Conservation (phyloP, 2,888 invertebrate genomes). For the Balanococcus diminutus region DNA sequence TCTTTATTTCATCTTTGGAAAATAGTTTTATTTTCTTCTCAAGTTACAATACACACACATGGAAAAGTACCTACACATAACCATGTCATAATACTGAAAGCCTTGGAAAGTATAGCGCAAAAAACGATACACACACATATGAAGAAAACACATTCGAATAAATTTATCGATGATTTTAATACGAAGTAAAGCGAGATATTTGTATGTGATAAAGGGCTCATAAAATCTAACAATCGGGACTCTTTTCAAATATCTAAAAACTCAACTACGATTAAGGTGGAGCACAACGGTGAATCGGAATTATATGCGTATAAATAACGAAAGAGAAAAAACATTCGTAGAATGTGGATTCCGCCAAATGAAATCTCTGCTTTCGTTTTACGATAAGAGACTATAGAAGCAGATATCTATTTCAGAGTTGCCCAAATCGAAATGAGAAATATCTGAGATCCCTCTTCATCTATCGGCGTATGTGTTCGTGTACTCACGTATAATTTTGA, state of each 20-base stretch:
- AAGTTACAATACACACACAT: background rate
- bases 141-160: background rate
- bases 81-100: background rate
- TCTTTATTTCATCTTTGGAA: background rate
- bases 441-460: too few species aligned
- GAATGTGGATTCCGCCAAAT: background rate
- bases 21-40: background rate
- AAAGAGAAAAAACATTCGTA: background rate
- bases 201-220: background rate
- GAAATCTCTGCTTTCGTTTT: background rate
- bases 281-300: slow-evolving; percentile 7
- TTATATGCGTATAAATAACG: slow-evolving; percentile 21
- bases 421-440: background rate
- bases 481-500: background rate
- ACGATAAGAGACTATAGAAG: background rate
- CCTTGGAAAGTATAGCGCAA: background rate
- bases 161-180: slow-evolving; percentile 17
- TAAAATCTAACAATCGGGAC: slow-evolving; percentile 9
- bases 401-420: background rate
- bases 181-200: background rate
- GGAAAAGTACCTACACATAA: background rate
- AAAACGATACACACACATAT: background rate
- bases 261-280: background rate
- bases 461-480: background rate
- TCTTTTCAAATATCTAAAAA: slow-evolving; percentile 22